Evolutionary conservation across 2,113 vertebrate species (phyloP), one percentile per base, ranked within the genome.

Genomic region (Protomyctophum bolini): DNA sequence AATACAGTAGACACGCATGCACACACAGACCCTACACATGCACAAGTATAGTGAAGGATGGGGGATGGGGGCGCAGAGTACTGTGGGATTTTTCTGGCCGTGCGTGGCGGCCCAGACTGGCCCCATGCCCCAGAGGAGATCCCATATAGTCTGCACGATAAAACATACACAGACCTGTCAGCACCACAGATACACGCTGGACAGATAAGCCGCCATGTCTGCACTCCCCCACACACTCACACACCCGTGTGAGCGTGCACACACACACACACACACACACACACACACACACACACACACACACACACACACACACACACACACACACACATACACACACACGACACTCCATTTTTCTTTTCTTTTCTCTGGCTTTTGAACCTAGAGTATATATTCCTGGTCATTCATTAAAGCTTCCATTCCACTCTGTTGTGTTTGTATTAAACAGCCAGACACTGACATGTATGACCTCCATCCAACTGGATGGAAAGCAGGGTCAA

Each of bases 91-190:
- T 33, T 59, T 77, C 8, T 29, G 76, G 56, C 75, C 80, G 68
- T 76, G 80, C 75, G 75, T 83, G 89, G 86, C 85, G 21, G 65
- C 47, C 82, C 83, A 88, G 87, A 91, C 82, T 49, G 63, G 64
- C 63, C 47, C 50, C 33, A 4, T 63, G 67, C 58, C 80, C 80
- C 79, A 65, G 6, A 67, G 77, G 86, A 86, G 86, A 84, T 85
- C 58, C 56, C 8, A 10, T 59, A 52, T 62, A 83, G 70, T 86
- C 77, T 80, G 80, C 80, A 85, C 85, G 87, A 87, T 89, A 91
- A 91, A 92, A 88, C 84, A 91, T 71, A 76, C 89, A 82, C 63
- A 84, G 85, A 78, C 86, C 88, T 90, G 89, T 91, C 90, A 89
- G 83, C 87, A 59, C 81, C 75, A 59, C 54, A 81, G 83, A 89